These are phyloP conservation scores for Rotaria socialis DNA, from an alignment of 2,888 invertebrate species.

Conservation along the genomic window DNA sequence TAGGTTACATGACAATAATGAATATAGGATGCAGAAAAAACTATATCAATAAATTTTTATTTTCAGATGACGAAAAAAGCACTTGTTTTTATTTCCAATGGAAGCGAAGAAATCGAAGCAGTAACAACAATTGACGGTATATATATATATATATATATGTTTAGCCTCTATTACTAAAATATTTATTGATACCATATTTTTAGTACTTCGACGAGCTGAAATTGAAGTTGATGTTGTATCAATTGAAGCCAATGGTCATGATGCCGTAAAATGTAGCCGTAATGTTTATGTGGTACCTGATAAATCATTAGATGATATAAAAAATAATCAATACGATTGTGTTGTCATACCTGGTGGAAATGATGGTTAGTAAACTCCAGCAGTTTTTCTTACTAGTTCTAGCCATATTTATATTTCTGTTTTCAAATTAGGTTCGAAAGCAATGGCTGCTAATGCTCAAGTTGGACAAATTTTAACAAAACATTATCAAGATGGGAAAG, in stretches of 20 bases:
- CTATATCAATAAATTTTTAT: neutral
- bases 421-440: neutral
- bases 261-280: slow-evolving; percentile 75
- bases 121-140: slow-evolving; percentile 42
- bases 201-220: slow-evolving; percentile 42
- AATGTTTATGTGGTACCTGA: slow-evolving; percentile 75
- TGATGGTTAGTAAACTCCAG: slow-evolving; percentile 64
- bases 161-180: no score
- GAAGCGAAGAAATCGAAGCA: slow-evolving; percentile 47
- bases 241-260: slow-evolving; percentile 62
- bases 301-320: slow-evolving; percentile 16
- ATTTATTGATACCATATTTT: neutral
- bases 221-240: slow-evolving; percentile 79
- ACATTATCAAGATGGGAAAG: slow-evolving; percentile 40
- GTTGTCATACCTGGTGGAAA: slow-evolving; percentile 87
- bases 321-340: slow-evolving; percentile 65
- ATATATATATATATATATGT: neutral
- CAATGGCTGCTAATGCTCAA: neutral
- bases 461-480: slow-evolving; percentile 44
- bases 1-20: neutral
- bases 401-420: neutral
- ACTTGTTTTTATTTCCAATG: slow-evolving; percentile 45
- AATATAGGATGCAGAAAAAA: slow-evolving; percentile 64
- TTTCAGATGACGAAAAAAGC: slow-evolving; percentile 44
- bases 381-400: no score